Conservation (phyloP, 2,888 invertebrate species). For the Andrena trimmerana region DNA sequence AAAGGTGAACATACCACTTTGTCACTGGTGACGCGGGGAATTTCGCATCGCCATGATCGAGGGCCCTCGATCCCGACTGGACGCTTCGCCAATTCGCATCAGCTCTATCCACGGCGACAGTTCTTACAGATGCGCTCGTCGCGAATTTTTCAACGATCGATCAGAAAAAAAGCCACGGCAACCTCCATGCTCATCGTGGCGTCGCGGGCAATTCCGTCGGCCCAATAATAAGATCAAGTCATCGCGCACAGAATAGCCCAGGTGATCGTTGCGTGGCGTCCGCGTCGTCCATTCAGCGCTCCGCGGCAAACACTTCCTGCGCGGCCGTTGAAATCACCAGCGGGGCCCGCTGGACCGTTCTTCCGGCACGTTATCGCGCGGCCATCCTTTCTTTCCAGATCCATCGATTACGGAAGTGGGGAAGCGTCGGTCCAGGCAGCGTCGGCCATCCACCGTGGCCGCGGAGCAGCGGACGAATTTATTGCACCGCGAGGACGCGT, state of each 20-base stretch:
- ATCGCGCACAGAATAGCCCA: no score
- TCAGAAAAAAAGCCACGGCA: neutral
- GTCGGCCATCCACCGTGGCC: slow-evolving; percentile 25
- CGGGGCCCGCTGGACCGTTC: slow-evolving; percentile 17
- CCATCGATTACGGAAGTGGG: slow-evolving; percentile 52
- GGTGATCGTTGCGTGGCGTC: neutral
- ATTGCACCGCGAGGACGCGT: slow-evolving; percentile 41
- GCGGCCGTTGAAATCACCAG: slow-evolving; percentile 43
- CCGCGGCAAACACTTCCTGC: slow-evolving; percentile 13
- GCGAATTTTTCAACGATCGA: neutral
- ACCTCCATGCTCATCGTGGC: no score
- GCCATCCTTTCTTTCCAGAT: slow-evolving; percentile 41
- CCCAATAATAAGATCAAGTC: no score
- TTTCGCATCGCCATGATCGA: slow-evolving; percentile 47
- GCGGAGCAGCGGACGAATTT: slow-evolving; percentile 45
- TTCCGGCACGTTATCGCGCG: slow-evolving; percentile 32
- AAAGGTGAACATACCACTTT: slow-evolving; percentile 61
- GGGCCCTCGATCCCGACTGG: slow-evolving; percentile 15
- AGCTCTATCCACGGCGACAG: neutral
- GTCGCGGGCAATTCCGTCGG: no score
- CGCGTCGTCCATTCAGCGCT: slow-evolving; percentile 23
- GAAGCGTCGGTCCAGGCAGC: slow-evolving; percentile 31
- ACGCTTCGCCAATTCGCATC: slow-evolving; percentile 28
- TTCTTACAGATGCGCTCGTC: neutral
- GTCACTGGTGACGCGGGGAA: slow-evolving; percentile 60